Conservation (phyloP, 2,888 invertebrate species). For the Phaonia tiefii region DNA sequence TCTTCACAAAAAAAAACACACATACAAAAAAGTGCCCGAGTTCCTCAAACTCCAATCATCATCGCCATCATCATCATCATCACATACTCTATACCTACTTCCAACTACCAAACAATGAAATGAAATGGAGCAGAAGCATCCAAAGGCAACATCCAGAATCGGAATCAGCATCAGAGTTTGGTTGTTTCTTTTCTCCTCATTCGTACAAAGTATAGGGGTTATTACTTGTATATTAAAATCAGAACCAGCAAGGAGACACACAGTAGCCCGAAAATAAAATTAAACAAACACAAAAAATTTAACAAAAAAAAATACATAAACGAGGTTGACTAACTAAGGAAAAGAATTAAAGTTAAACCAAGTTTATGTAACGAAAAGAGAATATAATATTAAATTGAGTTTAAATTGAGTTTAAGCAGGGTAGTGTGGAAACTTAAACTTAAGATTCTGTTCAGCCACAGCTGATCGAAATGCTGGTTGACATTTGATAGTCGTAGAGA, state of each 20-base stretch:
- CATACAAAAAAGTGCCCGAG: neutral
- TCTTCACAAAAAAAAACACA: constrained; percentile 49
- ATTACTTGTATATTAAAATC: constrained; percentile 50
- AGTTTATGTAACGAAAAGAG: too few relatives aligned
- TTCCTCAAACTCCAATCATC: neutral
- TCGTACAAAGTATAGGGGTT: constrained; percentile 61
- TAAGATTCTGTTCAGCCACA: too few relatives aligned
- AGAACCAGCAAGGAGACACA: constrained; percentile 41
- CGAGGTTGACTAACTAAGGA: too few relatives aligned
- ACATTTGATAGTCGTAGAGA: too few relatives aligned
- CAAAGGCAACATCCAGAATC: constrained; percentile 8
- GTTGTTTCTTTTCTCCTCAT: constrained; percentile 16
- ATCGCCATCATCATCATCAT: constrained; percentile 1
- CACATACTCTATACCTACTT: neutral
- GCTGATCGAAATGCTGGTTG: too few relatives aligned
- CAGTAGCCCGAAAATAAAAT: constrained; percentile 57
- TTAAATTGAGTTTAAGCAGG: too few relatives aligned
- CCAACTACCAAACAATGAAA: constrained; percentile 16
- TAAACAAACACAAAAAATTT: constrained; percentile 14
- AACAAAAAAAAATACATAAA: neutral
- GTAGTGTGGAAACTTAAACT: too few relatives aligned
- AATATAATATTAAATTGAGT: too few relatives aligned
- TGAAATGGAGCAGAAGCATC: constrained; percentile 57
- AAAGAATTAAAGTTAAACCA: too few relatives aligned
- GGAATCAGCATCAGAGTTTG: constrained; percentile 42